Conservation (phyloP, 2,888 invertebrate species). For the Nephrocerus scutellatus region DNA sequence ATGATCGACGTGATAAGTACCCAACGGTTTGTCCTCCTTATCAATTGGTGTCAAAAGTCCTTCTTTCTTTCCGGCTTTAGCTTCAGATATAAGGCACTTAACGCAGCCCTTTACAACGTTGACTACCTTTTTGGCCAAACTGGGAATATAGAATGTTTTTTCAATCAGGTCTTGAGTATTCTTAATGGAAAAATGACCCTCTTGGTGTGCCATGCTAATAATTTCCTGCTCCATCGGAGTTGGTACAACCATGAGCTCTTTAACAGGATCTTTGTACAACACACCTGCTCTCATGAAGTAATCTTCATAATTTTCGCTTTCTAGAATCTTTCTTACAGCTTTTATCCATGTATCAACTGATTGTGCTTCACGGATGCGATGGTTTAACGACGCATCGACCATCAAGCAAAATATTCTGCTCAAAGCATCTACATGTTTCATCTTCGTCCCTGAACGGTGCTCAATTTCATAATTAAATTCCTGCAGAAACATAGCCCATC, state of each 20-base stretch:
- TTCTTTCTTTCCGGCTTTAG: slow-evolving; percentile 34
- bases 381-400: slow-evolving; percentile 1
- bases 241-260: slow-evolving; percentile 30
- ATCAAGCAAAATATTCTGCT: slow-evolving; percentile 15
- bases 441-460: slow-evolving; percentile 13
- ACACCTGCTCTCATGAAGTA: slow-evolving; percentile 8
- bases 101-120: slow-evolving; percentile 15
- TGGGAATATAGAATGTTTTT: slow-evolving; percentile 28
- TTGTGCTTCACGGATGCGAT: slow-evolving; percentile 1
- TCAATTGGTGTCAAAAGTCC: slow-evolving; percentile 31
- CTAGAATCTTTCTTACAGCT: slow-evolving; percentile 6
- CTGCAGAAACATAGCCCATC: slow-evolving; percentile 15
- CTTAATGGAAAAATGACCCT: slow-evolving; percentile 35
- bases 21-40: slow-evolving; percentile 30
- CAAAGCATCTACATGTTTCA: slow-evolving; percentile 21
- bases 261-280: slow-evolving; percentile 7
- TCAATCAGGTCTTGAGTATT: slow-evolving; percentile 28
- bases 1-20: slow-evolving; percentile 36
- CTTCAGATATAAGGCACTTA: slow-evolving; percentile 16
- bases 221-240: slow-evolving; percentile 31
- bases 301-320: slow-evolving; percentile 7
- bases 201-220: slow-evolving; percentile 33
- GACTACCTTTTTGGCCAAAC: slow-evolving; percentile 7
- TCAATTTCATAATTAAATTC: slow-evolving; percentile 15
- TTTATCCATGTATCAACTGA: slow-evolving; percentile 1